Conservation (phyloP, 2,113 vertebrate genomes). For the Procavia capensis region DNA sequence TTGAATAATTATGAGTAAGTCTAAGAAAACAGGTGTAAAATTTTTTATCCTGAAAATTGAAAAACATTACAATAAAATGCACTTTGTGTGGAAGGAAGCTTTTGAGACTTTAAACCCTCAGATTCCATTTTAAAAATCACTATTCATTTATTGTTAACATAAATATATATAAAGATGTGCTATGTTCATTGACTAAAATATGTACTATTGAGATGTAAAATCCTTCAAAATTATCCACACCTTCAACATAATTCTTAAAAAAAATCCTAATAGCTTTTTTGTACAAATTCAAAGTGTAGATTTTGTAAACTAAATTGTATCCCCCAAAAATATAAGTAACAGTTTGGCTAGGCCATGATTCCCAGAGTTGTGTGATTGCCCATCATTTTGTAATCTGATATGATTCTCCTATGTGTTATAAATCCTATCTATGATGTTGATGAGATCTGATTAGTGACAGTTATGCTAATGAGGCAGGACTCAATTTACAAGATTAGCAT, state of each 20-base stretch:
- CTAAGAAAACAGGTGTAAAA: background rate
- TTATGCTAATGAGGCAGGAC: no score
- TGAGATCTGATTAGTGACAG: no score
- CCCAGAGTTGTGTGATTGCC: no score
- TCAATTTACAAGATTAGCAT: no score
- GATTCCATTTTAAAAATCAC: background rate
- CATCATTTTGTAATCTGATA: no score
- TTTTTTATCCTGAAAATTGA: background rate
- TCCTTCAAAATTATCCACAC: background rate
- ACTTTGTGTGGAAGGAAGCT: background rate
- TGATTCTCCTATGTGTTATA: no score
- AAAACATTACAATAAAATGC: background rate
- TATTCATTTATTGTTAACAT: background rate
- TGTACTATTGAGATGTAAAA: background rate
- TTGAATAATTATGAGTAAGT: background rate
- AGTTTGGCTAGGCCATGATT: no score
- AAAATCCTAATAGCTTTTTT: background rate
- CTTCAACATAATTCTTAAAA: background rate
- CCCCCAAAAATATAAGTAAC: no score
- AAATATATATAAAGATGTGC: background rate
- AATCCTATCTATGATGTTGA: no score
- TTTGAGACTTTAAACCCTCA: conserved; percentile 58
- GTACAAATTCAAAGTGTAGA: background rate
- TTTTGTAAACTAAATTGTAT: no score
- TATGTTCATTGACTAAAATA: background rate